Evolutionary conservation across 2,797 vertebrate species (phyloP).

Genomic region (Pseudocheirus occidentalis): DNA sequence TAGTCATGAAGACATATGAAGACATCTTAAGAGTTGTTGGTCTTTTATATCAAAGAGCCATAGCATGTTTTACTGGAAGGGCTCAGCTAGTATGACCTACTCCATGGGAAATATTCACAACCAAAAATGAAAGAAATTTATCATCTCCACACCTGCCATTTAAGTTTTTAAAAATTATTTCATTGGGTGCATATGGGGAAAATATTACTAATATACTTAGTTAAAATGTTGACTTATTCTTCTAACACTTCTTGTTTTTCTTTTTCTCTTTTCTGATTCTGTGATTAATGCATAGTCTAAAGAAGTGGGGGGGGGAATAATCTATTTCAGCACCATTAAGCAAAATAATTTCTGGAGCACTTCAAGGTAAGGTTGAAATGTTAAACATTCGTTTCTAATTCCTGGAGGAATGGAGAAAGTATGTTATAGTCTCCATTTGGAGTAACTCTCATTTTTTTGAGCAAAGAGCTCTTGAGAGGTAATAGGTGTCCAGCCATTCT

Average conservation of each 20-base stretch:
- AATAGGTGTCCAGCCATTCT: constrained; percentile 9
- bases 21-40: not conserved
- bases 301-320: not conserved
- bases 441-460: constrained; percentile 66
- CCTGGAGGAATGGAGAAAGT: not conserved
- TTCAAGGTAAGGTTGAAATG: constrained; percentile 52
- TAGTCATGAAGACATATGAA: not conserved
- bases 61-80: not conserved
- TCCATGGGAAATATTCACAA: not conserved
- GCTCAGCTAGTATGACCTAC: not conserved
- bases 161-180: constrained; percentile 49
- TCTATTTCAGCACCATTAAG: not conserved
- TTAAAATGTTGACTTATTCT: constrained; percentile 32
- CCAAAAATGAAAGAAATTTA: constrained; percentile 14
- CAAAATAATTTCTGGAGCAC: constrained; percentile 54
- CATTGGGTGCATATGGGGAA: constrained; percentile 18
- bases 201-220: constrained; percentile 7
- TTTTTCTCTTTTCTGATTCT: constrained; percentile 25
- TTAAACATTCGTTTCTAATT: constrained; percentile 53
- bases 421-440: constrained; percentile 51
- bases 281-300: constrained; percentile 9
- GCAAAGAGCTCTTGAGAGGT: constrained; percentile 73
- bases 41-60: not conserved
- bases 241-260: constrained; percentile 21
- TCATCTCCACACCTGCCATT: constrained; percentile 16